Conservation (phyloP, 2,888 invertebrate genomes). For the Nomada goodeniana region DNA sequence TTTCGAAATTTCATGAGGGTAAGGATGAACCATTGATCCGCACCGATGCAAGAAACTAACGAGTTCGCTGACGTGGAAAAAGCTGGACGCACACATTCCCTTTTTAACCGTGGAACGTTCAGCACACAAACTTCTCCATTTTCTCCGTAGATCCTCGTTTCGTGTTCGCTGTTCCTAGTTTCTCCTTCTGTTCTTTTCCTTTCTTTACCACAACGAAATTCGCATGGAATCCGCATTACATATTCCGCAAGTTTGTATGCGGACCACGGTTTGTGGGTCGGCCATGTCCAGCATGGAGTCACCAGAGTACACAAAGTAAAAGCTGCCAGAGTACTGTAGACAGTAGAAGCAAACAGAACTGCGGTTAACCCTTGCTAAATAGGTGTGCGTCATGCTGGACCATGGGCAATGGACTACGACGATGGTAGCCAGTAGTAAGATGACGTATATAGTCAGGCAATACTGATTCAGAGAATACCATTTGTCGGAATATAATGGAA, state of each 20-base stretch:
- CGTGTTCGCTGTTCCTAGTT: not conserved
- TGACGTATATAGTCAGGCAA: slow-evolving; percentile 9
- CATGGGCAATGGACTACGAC: slow-evolving; percentile 31
- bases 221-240: slow-evolving; percentile 43
- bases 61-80: not conserved
- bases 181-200: not conserved
- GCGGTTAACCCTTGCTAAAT: slow-evolving; percentile 58
- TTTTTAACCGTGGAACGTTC: not conserved
- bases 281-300: slow-evolving; percentile 49
- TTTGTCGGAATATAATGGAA: no score
- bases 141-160: not conserved
- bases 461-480: not conserved
- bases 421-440: slow-evolving; percentile 31
- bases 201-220: slow-evolving; percentile 15
- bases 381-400: slow-evolving; percentile 37
- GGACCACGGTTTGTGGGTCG: slow-evolving; percentile 46
- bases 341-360: slow-evolving; percentile 53
- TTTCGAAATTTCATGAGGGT: not conserved
- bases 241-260: slow-evolving; percentile 50
- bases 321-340: slow-evolving; percentile 47
- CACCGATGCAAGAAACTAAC: not conserved
- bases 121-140: slow-evolving; percentile 8
- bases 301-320: slow-evolving; percentile 53
- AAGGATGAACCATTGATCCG: not conserved
- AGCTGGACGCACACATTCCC: slow-evolving; percentile 1